These are phyloP conservation scores for Drosophila lutescens DNA, from an alignment of 2,888 invertebrate genomes.

Conservation along the genomic window DNA sequence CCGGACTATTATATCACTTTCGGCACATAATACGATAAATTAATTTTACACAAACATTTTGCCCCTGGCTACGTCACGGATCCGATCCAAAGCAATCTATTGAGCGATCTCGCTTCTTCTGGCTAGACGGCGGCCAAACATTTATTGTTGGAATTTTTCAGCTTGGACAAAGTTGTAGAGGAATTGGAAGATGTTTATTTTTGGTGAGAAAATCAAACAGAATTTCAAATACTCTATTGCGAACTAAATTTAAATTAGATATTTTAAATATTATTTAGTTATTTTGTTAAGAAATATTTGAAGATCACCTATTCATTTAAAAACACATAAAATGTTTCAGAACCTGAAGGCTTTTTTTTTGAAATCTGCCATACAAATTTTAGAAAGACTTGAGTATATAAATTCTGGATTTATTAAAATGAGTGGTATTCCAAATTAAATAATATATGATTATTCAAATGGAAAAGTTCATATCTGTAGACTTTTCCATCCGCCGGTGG, in stretches of 20 bases:
- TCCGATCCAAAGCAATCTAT: constrained; percentile 31
- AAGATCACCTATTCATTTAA: too few species aligned
- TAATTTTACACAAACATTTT: constrained; percentile 58
- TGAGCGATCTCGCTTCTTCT: constrained; percentile 5
- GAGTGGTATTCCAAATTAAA: not conserved
- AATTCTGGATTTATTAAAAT: not conserved
- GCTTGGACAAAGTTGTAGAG: constrained; percentile 4
- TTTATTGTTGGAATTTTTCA: constrained; percentile 25
- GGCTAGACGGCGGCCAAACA: constrained; percentile 25
- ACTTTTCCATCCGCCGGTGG: not conserved
- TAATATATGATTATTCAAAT: not conserved
- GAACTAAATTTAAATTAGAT: too few species aligned
- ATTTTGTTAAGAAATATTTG: too few species aligned
- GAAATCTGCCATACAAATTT: too few species aligned
- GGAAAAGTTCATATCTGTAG: not conserved
- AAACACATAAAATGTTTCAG: too few species aligned
- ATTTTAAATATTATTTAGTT: too few species aligned
- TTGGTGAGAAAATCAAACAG: not conserved
- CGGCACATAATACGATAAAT: constrained; percentile 73
- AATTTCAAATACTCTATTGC: constrained; percentile 6
- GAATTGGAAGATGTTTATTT: not conserved
- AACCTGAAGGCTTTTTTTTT: too few species aligned
- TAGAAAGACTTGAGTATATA: not conserved
- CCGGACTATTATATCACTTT: constrained; percentile 62
- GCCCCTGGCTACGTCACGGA: constrained; percentile 46